Base-by-base conservation (phyloP, 2,888 invertebrate species). In the Oligia fasciuncula region DNA sequence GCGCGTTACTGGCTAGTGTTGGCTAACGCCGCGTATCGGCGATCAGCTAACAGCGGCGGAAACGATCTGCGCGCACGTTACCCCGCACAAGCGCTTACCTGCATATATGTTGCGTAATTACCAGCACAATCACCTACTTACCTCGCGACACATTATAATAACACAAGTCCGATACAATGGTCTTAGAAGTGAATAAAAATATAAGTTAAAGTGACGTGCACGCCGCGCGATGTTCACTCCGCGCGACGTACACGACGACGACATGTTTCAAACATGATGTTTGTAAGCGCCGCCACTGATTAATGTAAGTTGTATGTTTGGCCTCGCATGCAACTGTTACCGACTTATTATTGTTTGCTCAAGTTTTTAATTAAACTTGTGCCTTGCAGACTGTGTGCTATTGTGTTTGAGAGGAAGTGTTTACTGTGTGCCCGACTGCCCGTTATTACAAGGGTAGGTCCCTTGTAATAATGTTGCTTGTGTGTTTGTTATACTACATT, bases 311-410 rank as follows among this genome's bases (percentile, higher is more conserved):
- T n/a, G 40, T 51, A 29, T 51, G 81, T 46, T 14, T 19, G 49
- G 60, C 63, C 51, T 57, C 73, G 49, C 84, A 46, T 66, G 82
- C 85, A 49, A 62, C 80, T 66, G 85, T 73, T 69, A 14, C 65
- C 68, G 40, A 65, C 80, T 73, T 70, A 70, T 62, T 70, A 46
- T 85, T 82, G 65, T 84, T 73, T 23, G 80, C 40, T 69, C 14
- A 40, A 73, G 66, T 60, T 73, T 84, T 84, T 82, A 84, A 84
- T 82, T 80, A 84, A 82, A 79, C 43, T 71, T 71, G 23, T 40
- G 51, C 46, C 23, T 46, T 68, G 73, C 67, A 49, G n/a, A 29
- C 57, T 80, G 72, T 49, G 51, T 23, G n/a, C 17, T 57, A 4
- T 67, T 29, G 40, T 11, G n/a, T 35, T 51, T 2, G 29, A 6